phyloP scores from a whole-genome alignment of 2,888 invertebrate genomes.

The Molorchus minor region DNA sequence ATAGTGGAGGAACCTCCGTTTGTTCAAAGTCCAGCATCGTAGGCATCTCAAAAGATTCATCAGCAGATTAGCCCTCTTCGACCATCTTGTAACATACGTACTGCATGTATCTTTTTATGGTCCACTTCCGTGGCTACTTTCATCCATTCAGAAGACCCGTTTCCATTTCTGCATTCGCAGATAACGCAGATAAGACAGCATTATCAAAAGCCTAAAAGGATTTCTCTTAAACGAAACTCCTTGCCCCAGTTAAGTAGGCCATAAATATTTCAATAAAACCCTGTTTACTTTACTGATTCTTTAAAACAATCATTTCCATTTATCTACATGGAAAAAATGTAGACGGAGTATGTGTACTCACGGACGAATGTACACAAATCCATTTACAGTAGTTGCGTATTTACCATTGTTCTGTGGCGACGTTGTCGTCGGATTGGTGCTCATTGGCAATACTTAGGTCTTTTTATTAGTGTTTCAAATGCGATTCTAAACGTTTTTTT shows the following conservation, averaged over 20 bases:
- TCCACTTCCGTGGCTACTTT: slow-evolving; percentile 13
- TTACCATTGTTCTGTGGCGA: too few relatives aligned
- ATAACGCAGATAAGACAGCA: slow-evolving; percentile 18
- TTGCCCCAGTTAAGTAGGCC: background rate
- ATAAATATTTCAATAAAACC: slow-evolving; percentile 13
- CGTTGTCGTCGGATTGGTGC: too few relatives aligned
- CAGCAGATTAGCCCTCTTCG: slow-evolving; percentile 3
- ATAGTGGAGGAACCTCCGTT: too few relatives aligned
- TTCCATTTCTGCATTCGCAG: slow-evolving; percentile 10
- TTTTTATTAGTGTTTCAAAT: too few relatives aligned
- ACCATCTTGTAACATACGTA: slow-evolving; percentile 2
- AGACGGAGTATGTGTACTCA: background rate
- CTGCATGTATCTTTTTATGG: slow-evolving; percentile 21
- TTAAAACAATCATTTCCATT: slow-evolving; percentile 11
- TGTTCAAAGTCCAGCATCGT: too few relatives aligned
- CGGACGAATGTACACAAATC: background rate
- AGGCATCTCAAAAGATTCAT: background rate
- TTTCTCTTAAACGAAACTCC: slow-evolving; percentile 6
- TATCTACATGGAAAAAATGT: slow-evolving; percentile 1
- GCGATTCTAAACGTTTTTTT: too few relatives aligned
- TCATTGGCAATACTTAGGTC: too few relatives aligned
- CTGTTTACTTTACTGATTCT: slow-evolving; percentile 6
- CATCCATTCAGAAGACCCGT: slow-evolving; percentile 12
- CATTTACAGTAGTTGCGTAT: background rate
- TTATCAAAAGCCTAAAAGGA: slow-evolving; percentile 9